phyloP scores from a whole-genome alignment of 2,888 invertebrate genomes.

The Gymnosoma rotundatum region DNA sequence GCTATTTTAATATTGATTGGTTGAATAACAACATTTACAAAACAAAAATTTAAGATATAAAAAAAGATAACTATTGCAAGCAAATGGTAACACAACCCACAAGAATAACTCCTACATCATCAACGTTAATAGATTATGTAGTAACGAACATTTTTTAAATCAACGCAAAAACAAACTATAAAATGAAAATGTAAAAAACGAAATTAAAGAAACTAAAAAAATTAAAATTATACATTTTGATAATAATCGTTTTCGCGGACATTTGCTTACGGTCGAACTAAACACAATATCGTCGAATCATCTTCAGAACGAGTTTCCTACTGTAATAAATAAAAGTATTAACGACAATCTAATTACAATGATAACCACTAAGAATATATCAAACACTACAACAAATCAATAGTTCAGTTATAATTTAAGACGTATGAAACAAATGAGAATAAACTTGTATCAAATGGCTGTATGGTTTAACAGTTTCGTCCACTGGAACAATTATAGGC shows the following conservation, averaged over 20 bases:
- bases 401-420: constrained; percentile 19
- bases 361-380: not conserved
- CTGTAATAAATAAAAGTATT: too few relatives aligned
- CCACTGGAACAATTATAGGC: too few relatives aligned
- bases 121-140: constrained; percentile 8
- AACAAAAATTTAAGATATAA: not conserved
- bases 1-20: constrained; percentile 5
- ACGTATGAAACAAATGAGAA: constrained; percentile 12
- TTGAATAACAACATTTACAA: not conserved
- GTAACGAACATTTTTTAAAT: not conserved
- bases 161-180: not conserved
- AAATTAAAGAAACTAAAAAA: constrained; percentile 1
- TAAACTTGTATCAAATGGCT: too few relatives aligned
- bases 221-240: constrained; percentile 7
- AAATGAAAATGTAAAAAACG: not conserved
- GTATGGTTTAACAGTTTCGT: too few relatives aligned
- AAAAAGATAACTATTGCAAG: too few relatives aligned
- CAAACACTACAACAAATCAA: not conserved
- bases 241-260: constrained; percentile 2
- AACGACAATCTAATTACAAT: not conserved
- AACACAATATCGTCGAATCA: not conserved
- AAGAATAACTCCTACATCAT: not conserved
- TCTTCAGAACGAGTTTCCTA: too few relatives aligned
- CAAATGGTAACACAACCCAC: not conserved
- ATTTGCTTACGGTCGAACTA: constrained; percentile 2